Evolutionary conservation across 92 coral and sea anemone genomes (phyloP).

Genomic region (Anthopleura xanthogrammica): DNA sequence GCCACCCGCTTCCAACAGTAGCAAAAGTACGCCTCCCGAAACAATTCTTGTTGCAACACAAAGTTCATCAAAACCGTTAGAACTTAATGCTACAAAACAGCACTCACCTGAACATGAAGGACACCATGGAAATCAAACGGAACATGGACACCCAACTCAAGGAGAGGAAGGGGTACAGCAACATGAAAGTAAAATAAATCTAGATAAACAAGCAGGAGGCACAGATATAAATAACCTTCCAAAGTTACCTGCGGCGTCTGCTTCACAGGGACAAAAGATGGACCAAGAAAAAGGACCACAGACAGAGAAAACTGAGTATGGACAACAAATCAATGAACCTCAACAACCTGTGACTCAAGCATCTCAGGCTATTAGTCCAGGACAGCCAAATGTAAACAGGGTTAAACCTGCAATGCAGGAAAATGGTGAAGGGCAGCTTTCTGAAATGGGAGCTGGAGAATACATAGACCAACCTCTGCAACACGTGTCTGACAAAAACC

Average conservation of each 20-base stretch:
- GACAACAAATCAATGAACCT: not conserved
- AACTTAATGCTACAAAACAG: not conserved
- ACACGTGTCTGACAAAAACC: not conserved
- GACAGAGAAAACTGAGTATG: not conserved
- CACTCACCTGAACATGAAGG: not conserved
- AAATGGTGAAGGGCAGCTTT: not conserved
- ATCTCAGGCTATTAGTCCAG: not conserved
- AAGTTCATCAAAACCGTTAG: slow-evolving; percentile 7
- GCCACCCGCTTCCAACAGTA: not conserved
- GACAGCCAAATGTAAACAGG: not conserved
- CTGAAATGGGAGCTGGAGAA: not conserved
- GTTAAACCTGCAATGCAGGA: not conserved
- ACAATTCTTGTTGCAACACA: slow-evolving; percentile 22
- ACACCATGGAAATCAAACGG: not conserved
- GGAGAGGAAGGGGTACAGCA: not conserved
- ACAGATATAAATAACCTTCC: not conserved
- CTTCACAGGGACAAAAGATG: not conserved
- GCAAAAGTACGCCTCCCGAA: slow-evolving; percentile 5
- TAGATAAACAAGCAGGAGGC: not conserved
- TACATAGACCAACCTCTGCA: not conserved
- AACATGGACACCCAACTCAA: not conserved
- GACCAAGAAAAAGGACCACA: not conserved
- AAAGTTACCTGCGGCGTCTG: not conserved
- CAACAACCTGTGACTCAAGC: not conserved
- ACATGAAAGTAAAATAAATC: not conserved